Evolutionary conservation across 1,140 invertebrate genomes (phyloP).

Genomic region (Belonocnema kinseyi): DNA sequence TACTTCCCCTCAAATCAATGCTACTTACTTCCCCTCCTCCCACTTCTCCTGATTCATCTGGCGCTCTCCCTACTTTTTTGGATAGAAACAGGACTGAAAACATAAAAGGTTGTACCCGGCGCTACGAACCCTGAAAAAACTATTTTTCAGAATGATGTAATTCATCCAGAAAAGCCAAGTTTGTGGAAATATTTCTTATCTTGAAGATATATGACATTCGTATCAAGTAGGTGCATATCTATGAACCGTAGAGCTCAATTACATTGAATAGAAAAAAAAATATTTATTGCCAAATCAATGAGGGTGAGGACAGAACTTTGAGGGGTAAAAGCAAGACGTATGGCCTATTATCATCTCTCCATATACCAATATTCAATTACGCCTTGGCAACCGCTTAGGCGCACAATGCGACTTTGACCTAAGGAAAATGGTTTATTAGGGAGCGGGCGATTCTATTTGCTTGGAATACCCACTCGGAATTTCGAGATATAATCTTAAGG

Average conservation of each 20-base stretch:
- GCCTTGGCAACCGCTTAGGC: conserved; percentile 45
- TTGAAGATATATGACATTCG: not conserved
- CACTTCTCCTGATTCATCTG: too few species aligned
- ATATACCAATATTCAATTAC: conserved; percentile 69
- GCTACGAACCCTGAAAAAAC: conserved; percentile 12
- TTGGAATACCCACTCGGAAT: conserved; percentile 43
- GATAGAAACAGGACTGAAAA: too few species aligned
- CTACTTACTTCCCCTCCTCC: too few species aligned
- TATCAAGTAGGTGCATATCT: too few species aligned
- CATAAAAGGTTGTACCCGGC: too few species aligned
- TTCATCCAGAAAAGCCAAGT: too few species aligned
- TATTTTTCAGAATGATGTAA: too few species aligned
- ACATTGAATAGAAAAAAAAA: too few species aligned
- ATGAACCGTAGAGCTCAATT: too few species aligned
- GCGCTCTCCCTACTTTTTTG: too few species aligned
- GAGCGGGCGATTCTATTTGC: conserved; percentile 47
- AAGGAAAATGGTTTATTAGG: conserved; percentile 60
- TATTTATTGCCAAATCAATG: too few species aligned
- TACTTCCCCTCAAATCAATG: too few species aligned
- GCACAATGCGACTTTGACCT: conserved; percentile 43
- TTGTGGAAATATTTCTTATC: conserved; percentile 33
- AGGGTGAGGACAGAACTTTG: conserved; percentile 48
- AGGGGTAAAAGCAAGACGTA: conserved; percentile 54
- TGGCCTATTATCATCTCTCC: conserved; percentile 53
- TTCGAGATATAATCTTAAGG: conserved; percentile 46